Base-by-base conservation (phyloP, 2,888 invertebrate genomes). In the Apotomis turbidana region DNA sequence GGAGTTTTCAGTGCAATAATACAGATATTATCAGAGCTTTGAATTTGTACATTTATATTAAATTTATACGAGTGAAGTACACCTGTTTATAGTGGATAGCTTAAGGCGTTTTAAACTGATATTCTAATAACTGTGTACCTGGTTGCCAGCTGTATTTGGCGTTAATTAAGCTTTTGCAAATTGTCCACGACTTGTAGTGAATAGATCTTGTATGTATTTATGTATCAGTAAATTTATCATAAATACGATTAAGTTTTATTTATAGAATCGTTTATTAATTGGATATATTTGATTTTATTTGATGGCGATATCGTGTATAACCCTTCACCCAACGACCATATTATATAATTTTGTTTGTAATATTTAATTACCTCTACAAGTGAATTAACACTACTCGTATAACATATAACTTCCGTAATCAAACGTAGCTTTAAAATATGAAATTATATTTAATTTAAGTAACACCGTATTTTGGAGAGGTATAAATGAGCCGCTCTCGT, bases 71-170 rank as follows among this genome's bases (percentile, higher is more conserved):
- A 76, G 77, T 77, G 75, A 79, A 78, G 77, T 79, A 79, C 77
- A 78, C 76, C 71, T 75, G 75, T 75, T 76, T 76, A 74, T 77
- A 78, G 75, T 75, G 69, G 78, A 79, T 80, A 79, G 80, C 79
- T 79, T 79, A 78, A 76, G 78, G 79, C 76, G 77, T 79, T 78
- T 81, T 79, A 78, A 77, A 79, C 76, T 80, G 78, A 80, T 80
- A 81, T 79, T 82, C 78, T 82, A 81, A 82, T 82, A 80, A 82
- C 79, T 79, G 79, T 84, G 83, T 85, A 85, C 83, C 85, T 84
- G 83, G 83, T 78, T 74, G 81, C 81, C 81, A 80, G 79, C 74
- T 81, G 78, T 83, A 83, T 80, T 81, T 80, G 82, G 82, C 81
- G 77, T 78, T 78, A 78, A 80, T 74, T 81, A 83, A 80, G 81